These are phyloP conservation scores for Sepiola atlantica DNA, from an alignment of 2,888 invertebrate genomes.

Conservation along the genomic window DNA sequence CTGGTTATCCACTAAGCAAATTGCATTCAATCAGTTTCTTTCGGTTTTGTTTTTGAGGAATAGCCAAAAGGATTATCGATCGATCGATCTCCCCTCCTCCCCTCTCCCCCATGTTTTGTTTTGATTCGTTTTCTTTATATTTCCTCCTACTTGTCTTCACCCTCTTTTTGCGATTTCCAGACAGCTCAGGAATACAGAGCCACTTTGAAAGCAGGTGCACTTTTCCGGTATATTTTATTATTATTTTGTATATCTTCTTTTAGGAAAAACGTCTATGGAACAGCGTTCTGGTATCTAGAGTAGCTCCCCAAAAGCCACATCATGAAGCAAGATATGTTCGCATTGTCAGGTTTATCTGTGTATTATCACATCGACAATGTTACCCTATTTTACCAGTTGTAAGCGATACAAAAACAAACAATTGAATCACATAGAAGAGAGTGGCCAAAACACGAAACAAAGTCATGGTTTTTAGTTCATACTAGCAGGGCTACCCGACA, in stretches of 20 bases:
- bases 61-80: slow-evolving; percentile 10
- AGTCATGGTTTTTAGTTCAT: no score
- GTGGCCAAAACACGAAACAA: no score
- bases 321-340: neutral
- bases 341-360: neutral
- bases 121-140: neutral
- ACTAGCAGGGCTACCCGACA: no score
- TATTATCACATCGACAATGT: neutral
- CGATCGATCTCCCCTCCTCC: neutral
- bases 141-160: neutral
- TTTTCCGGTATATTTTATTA: neutral
- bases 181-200: neutral
- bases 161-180: neutral
- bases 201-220: slow-evolving; percentile 32
- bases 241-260: no score
- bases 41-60: neutral
- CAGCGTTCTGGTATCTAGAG: neutral
- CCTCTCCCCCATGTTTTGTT: neutral
- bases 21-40: neutral
- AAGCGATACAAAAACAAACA: neutral
- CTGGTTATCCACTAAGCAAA: slow-evolving; percentile 6
- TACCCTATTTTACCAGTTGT: neutral
- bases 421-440: neutral
- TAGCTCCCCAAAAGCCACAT: neutral
- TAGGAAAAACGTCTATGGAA: neutral